A percentile compares a stretch with the other conserved stretches of the same genome.
Conservation (phyloP, 2,113 vertebrate genomes). For the Scartelaos histophorus region DNA sequence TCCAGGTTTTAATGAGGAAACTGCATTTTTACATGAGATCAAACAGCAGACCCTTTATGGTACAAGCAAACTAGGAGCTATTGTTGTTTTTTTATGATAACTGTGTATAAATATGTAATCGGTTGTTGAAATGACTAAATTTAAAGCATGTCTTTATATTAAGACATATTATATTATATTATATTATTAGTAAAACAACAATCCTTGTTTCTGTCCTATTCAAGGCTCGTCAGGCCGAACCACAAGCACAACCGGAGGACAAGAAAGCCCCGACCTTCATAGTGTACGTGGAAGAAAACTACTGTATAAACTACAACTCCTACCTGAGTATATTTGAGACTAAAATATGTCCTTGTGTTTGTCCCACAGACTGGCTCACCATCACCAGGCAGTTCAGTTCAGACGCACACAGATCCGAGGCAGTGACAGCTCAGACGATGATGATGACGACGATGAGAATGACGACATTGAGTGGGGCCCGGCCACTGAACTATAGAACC, state of each 20-base stretch:
- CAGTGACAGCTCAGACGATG: slow-evolving; percentile 80
- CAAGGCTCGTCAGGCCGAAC: slow-evolving; percentile 65
- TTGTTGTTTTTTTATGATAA: no score
- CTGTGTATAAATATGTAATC: not conserved
- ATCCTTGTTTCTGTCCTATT: slow-evolving; percentile 16
- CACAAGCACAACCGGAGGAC: slow-evolving; percentile 43
- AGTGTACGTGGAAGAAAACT: slow-evolving; percentile 66
- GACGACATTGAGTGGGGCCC: slow-evolving; percentile 89
- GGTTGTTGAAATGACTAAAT: not conserved
- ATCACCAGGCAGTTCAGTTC: slow-evolving; percentile 81
- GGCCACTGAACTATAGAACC: slow-evolving; percentile 89
- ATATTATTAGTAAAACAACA: no score
- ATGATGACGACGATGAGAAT: slow-evolving; percentile 60
- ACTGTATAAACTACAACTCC: not conserved
- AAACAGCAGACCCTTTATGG: no score
- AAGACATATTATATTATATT: no score
- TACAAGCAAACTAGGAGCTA: no score
- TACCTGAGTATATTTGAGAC: not conserved
- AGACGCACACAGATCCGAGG: slow-evolving; percentile 85
- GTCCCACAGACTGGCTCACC: slow-evolving; percentile 79
- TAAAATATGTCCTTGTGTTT: not conserved
- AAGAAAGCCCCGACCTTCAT: slow-evolving; percentile 68
- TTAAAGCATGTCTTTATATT: no score
- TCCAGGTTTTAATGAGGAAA: no score
- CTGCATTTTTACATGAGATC: no score